Evolutionary conservation across 1,140 invertebrate species (phyloP).

Genomic region (Brachionus angularis): DNA sequence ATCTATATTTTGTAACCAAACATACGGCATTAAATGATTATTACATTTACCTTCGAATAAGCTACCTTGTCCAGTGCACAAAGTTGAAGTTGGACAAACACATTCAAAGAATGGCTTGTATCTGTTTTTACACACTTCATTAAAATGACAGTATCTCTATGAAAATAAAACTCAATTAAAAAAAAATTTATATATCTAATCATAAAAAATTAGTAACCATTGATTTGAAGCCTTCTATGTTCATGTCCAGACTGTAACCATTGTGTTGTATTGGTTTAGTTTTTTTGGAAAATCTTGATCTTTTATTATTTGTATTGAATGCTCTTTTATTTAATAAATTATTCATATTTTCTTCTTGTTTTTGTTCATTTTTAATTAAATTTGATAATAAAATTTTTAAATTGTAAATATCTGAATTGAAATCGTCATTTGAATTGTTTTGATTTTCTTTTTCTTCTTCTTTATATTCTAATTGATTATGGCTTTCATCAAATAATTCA

Average conservation of each 20-base stretch:
- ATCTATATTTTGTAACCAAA: constrained; percentile 24
- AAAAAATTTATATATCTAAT: too few relatives aligned
- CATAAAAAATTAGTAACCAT: not conserved
- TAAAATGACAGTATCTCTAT: constrained; percentile 33
- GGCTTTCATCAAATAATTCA: too few relatives aligned
- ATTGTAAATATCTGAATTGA: too few relatives aligned
- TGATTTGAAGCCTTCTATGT: constrained; percentile 29
- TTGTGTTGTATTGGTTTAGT: constrained; percentile 6
- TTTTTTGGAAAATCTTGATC: constrained; percentile 10
- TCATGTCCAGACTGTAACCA: constrained; percentile 40
- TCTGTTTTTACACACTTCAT: constrained; percentile 28
- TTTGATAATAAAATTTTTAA: too few relatives aligned
- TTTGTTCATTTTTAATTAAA: too few relatives aligned
- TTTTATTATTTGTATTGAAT: not conserved
- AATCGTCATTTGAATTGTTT: too few relatives aligned
- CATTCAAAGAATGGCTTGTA: constrained; percentile 35
- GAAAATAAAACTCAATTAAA: constrained; percentile 25
- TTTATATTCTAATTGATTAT: too few relatives aligned
- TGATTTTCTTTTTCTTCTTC: too few relatives aligned
- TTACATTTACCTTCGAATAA: constrained; percentile 19
- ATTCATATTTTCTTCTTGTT: not conserved
- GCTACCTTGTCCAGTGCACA: constrained; percentile 19
- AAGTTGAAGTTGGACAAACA: constrained; percentile 38
- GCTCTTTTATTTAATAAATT: too few relatives aligned
- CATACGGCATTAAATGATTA: constrained; percentile 35